A percentile compares a stretch with the other conserved stretches of the same genome.
Evolutionary conservation across 1,140 invertebrate genomes (phyloP).

Genomic region (Hyposmocoma kahamanoa): DNA sequence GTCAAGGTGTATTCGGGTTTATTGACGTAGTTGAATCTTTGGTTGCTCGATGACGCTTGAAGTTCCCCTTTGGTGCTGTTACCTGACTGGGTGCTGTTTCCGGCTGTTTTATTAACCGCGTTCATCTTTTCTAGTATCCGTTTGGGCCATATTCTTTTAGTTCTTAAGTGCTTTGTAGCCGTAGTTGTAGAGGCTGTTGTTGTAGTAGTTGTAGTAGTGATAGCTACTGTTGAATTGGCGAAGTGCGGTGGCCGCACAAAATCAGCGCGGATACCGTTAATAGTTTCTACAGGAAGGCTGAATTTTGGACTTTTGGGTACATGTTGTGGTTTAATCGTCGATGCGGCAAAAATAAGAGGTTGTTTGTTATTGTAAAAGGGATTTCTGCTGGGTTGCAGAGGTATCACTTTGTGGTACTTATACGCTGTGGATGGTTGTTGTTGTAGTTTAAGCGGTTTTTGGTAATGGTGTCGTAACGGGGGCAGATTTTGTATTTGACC

Average conservation of each 20-base stretch:
- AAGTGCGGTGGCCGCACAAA: constrained; percentile 42
- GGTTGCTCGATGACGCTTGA: constrained; percentile 17
- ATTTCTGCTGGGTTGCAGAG: constrained; percentile 20
- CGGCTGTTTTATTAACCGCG: constrained; percentile 11
- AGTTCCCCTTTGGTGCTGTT: constrained; percentile 29
- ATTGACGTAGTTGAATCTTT: constrained; percentile 20
- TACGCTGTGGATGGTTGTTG: constrained; percentile 38
- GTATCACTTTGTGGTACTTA: constrained; percentile 49
- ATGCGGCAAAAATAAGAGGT: constrained; percentile 29
- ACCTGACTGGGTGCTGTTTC: constrained; percentile 18
- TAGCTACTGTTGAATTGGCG: constrained; percentile 26
- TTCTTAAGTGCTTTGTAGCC: constrained; percentile 40
- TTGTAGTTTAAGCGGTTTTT: constrained; percentile 31
- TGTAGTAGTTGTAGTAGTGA: constrained; percentile 23
- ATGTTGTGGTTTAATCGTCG: constrained; percentile 29
- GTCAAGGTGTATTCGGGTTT: constrained; percentile 14
- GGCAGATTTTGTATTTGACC: constrained; percentile 28
- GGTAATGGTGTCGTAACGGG: constrained; percentile 26
- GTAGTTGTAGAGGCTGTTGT: constrained; percentile 41
- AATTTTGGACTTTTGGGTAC: constrained; percentile 43
- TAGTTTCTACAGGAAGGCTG: constrained; percentile 52
- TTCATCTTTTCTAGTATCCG: constrained; percentile 49
- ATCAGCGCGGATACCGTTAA: constrained; percentile 52
- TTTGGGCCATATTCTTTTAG: constrained; percentile 66
- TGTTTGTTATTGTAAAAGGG: constrained; percentile 20